Evolutionary conservation across 1,140 invertebrate genomes (phyloP).

Genomic region (Vollenhovia emeryi): DNA sequence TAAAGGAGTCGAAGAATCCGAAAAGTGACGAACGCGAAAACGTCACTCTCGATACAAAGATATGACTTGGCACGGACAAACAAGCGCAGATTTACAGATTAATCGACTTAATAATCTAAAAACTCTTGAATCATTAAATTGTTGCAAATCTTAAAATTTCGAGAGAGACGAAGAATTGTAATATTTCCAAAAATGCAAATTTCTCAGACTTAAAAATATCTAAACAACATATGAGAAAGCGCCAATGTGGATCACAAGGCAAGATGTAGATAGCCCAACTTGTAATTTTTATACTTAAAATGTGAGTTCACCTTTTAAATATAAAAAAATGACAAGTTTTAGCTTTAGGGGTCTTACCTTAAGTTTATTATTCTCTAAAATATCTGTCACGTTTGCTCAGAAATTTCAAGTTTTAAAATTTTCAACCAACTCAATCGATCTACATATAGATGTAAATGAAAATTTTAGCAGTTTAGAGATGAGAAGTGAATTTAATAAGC

Average conservation of each 20-base stretch:
- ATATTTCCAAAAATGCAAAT: neutral
- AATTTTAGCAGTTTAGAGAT: neutral
- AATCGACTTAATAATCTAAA: neutral
- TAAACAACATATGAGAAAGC: too few species aligned
- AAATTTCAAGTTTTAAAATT: neutral
- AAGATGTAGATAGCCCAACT: too few species aligned
- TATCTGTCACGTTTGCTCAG: neutral
- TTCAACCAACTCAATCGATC: constrained; percentile 44
- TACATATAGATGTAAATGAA: neutral
- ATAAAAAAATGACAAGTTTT: too few species aligned
- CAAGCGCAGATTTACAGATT: neutral
- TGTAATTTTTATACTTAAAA: too few species aligned
- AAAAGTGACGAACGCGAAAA: neutral
- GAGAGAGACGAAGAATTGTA: neutral
- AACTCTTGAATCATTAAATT: neutral
- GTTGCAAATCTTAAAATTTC: neutral
- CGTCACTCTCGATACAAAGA: neutral
- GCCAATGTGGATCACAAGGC: too few species aligned
- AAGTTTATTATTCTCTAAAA: too few species aligned
- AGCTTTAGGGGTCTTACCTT: too few species aligned
- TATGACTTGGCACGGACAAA: neutral
- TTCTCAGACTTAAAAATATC: neutral
- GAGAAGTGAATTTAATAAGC: neutral
- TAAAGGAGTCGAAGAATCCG: neutral
- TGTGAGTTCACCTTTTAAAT: too few species aligned